These are phyloP conservation scores for Leucopsar rothschildi DNA, from an alignment of 2,113 vertebrate genomes.

Conservation along the genomic window DNA sequence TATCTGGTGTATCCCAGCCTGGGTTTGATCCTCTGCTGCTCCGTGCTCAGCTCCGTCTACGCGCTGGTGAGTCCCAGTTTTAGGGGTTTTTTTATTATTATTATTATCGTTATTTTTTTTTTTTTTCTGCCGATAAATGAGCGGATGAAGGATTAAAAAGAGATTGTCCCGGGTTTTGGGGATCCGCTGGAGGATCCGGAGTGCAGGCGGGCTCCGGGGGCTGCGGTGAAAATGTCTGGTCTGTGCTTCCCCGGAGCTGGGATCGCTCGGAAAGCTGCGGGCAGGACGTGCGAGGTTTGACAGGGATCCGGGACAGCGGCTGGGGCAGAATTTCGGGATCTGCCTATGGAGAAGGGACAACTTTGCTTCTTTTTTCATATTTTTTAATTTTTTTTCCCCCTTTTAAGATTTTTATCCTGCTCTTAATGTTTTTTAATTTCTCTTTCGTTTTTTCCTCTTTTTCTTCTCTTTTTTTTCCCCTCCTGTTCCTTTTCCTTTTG, in stretches of 20 bases:
- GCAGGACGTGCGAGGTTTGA: not conserved
- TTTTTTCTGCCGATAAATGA: not conserved
- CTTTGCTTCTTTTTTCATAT: not conserved
- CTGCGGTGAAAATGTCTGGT: conserved; percentile 15
- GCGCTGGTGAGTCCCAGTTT: conserved; percentile 83
- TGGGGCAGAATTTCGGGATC: not conserved
- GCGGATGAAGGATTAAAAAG: accelerated
- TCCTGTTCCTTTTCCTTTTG: accelerated
- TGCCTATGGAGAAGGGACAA: not conserved
- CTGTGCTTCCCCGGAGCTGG: not conserved
- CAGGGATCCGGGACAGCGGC: not conserved
- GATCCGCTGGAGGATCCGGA: not conserved
- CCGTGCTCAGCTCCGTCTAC: conserved; percentile 77
- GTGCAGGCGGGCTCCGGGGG: not conserved
- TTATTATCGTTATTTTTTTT: no score
- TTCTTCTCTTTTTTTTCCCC: no score
- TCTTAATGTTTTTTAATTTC: not conserved
- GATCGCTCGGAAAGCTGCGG: not conserved
- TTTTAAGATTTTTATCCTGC: not conserved
- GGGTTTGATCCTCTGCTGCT: conserved; percentile 84
- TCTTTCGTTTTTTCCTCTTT: not conserved
- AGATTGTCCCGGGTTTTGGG: not conserved
- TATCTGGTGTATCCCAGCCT: conserved; percentile 79
- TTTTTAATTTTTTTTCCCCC: accelerated
- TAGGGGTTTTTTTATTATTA: accelerated